Base-by-base conservation (phyloP, 2,888 invertebrate species). In the Aleiodes alternator region DNA sequence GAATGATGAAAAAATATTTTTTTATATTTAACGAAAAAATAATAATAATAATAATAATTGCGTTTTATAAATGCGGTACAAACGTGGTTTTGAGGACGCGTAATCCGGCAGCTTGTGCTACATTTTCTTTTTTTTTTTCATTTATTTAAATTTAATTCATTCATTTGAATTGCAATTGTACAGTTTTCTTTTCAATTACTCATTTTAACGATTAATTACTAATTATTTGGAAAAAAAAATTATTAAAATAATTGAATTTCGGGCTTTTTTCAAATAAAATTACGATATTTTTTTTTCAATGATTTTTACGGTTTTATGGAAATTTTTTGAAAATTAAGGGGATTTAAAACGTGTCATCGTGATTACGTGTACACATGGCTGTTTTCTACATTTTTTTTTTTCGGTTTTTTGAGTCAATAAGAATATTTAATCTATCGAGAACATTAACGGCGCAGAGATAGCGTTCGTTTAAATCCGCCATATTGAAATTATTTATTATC, bases 61-160 rank as follows among this genome's bases (percentile, higher is more conserved):
- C 57, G 57, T 57, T 11, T 64, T 34, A 31, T 48, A 23, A 23
- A 23, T 23, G 23, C 23, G 43, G 43, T 34, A 34, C 3, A 16
- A 38, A 57, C 48, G 57, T 48, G 50, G 61, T 57, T n/a, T 9
- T n/a, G 53, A 57, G 43, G 69, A 73, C 72, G 66, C 66, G 72
- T 66, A 38, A 64, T 66, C 43, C 72, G 48, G 29, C 55, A 72
- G 51, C 51, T 72, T 64, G 72, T 53, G 48, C 64, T 64, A 64
- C 48, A 64, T 64, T 64, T 16, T 34, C 2, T 23, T 23, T 23
- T 23, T 23, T 23, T 23, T 23, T 23, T 23, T 23, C 23, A 23
- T 23, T 23, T 23, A 23, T 23, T 14, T 53, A 3, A 34, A 8
- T 5, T 14, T 7, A 38, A 7, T 38, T 38, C 0, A 38, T 38